phyloP scores from a whole-genome alignment of 2,797 vertebrate species.

The Sebastes cheni region DNA sequence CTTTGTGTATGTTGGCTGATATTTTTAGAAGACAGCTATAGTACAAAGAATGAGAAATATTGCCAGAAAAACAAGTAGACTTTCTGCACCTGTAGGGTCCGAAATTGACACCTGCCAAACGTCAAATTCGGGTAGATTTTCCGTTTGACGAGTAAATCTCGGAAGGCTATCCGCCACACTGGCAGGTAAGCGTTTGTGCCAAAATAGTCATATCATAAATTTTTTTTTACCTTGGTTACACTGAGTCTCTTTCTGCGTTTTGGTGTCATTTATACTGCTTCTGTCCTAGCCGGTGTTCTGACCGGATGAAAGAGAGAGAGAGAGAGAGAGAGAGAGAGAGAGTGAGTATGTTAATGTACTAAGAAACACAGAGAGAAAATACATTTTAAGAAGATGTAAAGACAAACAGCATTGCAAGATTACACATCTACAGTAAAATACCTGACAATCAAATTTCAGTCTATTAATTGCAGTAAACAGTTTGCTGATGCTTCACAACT shows the following conservation, averaged over 20 bases:
- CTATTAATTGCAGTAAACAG: neutral
- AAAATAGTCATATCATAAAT: too few relatives aligned
- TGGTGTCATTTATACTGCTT: too few relatives aligned
- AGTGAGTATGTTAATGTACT: neutral
- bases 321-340: too few relatives aligned
- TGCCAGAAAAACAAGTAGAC: neutral
- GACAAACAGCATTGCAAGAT: neutral
- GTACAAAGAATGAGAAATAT: neutral
- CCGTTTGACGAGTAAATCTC: too few relatives aligned
- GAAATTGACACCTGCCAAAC: too few relatives aligned
- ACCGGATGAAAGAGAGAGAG: too few relatives aligned
- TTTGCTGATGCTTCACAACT: neutral
- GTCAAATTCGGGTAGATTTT: too few relatives aligned
- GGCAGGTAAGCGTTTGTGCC: too few relatives aligned
- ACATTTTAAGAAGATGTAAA: neutral
- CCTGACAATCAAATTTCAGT: neutral
- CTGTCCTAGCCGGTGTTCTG: too few relatives aligned
- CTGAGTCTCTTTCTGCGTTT: neutral
- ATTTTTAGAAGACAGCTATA: neutral
- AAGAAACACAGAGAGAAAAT: neutral
- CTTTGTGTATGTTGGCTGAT: neutral
- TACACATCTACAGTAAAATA: neutral
- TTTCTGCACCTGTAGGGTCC: too few relatives aligned
- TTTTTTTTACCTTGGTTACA: too few relatives aligned
- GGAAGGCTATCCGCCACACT: too few relatives aligned